Evolutionary conservation across 2,113 vertebrate genomes (phyloP), one percentile per base, ranked within the genome.

Genomic region (Neoarius graeffei): DNA sequence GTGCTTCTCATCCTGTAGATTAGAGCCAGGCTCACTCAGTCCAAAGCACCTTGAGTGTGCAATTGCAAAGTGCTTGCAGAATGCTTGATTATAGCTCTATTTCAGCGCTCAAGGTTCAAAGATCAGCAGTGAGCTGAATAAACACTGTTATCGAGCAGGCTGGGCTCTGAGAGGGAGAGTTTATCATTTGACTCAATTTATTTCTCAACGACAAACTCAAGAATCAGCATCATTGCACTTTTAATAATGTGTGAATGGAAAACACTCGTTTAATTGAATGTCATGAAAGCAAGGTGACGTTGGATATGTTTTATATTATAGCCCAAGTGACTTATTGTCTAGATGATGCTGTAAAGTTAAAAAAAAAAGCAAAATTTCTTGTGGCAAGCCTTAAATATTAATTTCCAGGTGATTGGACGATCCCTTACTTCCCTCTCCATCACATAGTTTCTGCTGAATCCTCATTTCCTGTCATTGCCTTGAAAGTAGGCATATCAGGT

Each of bases 1-100:
- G 64, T 60, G 64, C 42, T 85, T 80, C 83, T 69, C 25, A 11
- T 17, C 27, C 60, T 71, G 77, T 88, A 88, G 83, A 85, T 85
- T 84, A 88, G 76, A 85, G 76, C 56, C 48, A 64, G 67, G 14
- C 84, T 85, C 88, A 81, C 82, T 88, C 77, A 82, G 66, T 85
- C 66, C 59, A 88, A 87, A 88, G 54, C 74, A 85, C 76, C 62
- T 88, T 81, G 64, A 81, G 76, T 87, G 86, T 88, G 83, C 77
- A 74, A 59, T 85, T 84, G 52, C 79, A 66, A 69, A 50, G 23
- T 35, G 27, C 80, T 81, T 59, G 67, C 66, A 81, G 82, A 85
- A 85, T 50, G 62, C 84, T 81, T 62, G 83, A 82, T 85, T 88
- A 74, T 74, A 85, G 76, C 80, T 74, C 86, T 87, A 35, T 67